Percentiles rank a stretch among this genome's conserved stretches.
Conservation (phyloP, 2,797 vertebrate species). For the Tamandua tetradactyla region DNA sequence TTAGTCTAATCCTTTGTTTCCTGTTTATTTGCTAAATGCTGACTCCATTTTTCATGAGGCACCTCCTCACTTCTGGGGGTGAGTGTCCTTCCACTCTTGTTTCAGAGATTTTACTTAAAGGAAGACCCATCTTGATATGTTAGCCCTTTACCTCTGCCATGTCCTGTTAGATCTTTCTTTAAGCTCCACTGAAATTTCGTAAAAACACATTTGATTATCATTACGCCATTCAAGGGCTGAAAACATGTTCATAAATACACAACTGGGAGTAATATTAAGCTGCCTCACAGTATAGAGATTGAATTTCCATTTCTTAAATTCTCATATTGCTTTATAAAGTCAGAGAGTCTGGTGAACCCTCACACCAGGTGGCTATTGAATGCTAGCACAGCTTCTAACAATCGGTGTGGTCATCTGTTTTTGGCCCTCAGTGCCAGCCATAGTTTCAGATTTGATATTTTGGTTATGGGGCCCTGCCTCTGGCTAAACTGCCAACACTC, state of each 20-base stretch:
- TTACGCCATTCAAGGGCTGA: neutral
- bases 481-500: neutral
- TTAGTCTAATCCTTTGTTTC: neutral
- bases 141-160: neutral
- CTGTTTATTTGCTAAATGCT: neutral
- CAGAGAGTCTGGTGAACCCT: neutral
- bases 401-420: neutral
- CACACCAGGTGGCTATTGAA: neutral
- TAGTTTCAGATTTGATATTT: neutral
- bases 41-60: neutral
- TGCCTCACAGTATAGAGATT: neutral
- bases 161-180: neutral
- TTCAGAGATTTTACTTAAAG: neutral
- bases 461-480: neutral
- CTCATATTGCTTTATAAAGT: neutral
- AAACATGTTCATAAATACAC: neutral
- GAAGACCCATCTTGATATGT: neutral
- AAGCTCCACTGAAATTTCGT: neutral
- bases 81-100: neutral
- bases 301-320: neutral
- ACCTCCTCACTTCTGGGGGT: neutral
- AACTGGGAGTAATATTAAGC: neutral
- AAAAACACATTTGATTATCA: neutral
- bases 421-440: neutral
- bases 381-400: neutral